Evolutionary conservation across 2,797 vertebrate species (phyloP), one percentile per base, ranked within the genome.

Genomic region (Naso thynnoides): DNA sequence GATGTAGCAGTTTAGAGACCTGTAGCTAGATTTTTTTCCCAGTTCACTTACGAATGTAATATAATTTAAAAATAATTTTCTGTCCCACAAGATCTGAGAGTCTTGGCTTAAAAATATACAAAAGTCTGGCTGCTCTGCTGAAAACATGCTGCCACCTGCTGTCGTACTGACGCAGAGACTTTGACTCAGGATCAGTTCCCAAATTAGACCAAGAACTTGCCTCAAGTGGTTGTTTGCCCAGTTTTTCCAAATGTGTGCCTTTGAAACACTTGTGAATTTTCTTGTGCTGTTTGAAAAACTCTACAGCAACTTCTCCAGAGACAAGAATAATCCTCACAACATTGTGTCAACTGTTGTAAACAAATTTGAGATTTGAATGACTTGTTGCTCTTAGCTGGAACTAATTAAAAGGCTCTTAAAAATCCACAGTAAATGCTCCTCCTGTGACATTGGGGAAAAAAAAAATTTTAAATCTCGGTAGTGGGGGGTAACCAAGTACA

Each of bases 101-200:
- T 55, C 24, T n/a, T 0, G 5, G 4, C 4, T 15, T 59, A 1
- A 47, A 33, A 21, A 24, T 23, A 55, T 2, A 24, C 1, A 38
- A 33, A 60, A 23, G 27, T 10, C 26, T 64, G 23, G 15, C 21
- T 70, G 18, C 36, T 50, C 3, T 53, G 18, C 36, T 72, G 45
- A 61, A 44, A 23, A 0, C 16, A 73, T 53, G 18, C 76, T 76
- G 77, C 87, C 81, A 70, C n/a, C 79, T 84, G 64, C 82, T 86
- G 79, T 68, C 68, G 21, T 15, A 6, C 3, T 72, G 29, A 42
- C 15, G 15, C 0, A 6, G 3, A 42, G 1, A 0, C 33, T 33
- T 33, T 13, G 19, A 2, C 50, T n/a, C n/a, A n/a, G n/a, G n/a
- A n/a, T n/a, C n/a, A n/a, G n/a, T n/a, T n/a, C n/a, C 41, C 31